Conservation (phyloP, 2,113 vertebrate species). For the Alethe diademata region DNA sequence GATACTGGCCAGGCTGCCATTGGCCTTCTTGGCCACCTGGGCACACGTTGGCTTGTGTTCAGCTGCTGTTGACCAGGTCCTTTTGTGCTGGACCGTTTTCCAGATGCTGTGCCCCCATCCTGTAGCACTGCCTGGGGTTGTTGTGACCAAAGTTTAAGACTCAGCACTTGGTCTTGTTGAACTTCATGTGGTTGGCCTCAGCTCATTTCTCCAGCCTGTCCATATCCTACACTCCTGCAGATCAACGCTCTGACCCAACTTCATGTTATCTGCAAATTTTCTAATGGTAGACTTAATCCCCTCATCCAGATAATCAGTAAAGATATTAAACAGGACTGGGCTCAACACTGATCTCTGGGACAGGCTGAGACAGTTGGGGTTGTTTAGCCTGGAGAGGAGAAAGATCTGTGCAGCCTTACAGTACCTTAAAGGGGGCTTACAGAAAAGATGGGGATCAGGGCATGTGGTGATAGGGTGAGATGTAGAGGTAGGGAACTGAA, state of each 20-base stretch:
- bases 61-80: background rate
- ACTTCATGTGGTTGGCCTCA: background rate
- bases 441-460: background rate
- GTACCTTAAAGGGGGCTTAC: background rate
- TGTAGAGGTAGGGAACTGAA: accelerated
- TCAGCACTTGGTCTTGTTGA: background rate
- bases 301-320: background rate
- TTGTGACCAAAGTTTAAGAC: background rate
- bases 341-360: background rate
- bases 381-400: background rate
- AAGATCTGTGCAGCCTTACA: background rate
- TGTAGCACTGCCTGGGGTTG: background rate
- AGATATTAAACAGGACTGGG: background rate
- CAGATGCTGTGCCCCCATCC: background rate
- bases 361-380: background rate
- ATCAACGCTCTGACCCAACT: background rate
- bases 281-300: background rate
- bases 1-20: background rate
- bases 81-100: accelerated
- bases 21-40: background rate
- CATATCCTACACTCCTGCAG: background rate
- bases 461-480: background rate
- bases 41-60: accelerated
- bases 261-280: background rate
- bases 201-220: background rate